These are phyloP conservation scores for Aphaenogaster floridana DNA, from an alignment of 1,140 invertebrate species.

Conservation along the genomic window DNA sequence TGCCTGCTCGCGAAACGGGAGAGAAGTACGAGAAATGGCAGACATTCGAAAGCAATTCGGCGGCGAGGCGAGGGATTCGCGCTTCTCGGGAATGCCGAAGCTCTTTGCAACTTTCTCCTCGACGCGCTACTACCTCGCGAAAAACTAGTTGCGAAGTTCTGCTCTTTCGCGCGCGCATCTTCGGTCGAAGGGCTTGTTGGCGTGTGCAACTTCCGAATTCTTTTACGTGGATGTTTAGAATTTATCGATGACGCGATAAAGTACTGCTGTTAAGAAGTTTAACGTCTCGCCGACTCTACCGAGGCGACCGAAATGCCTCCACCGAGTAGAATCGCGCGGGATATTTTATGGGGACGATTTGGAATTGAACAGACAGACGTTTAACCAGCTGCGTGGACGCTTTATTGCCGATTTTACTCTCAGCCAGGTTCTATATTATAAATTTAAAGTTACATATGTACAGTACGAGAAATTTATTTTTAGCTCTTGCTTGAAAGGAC, in stretches of 20 bases:
- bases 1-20: slow-evolving; percentile 32
- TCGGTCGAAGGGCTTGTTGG: slow-evolving; percentile 57
- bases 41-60: slow-evolving; percentile 60
- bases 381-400: slow-evolving; percentile 2
- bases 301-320: slow-evolving; percentile 28
- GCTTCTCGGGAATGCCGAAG: slow-evolving; percentile 31
- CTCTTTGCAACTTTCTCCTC: slow-evolving; percentile 56
- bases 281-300: slow-evolving; percentile 53
- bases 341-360: slow-evolving; percentile 41
- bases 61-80: slow-evolving; percentile 22
- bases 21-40: slow-evolving; percentile 62
- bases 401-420: not conserved
- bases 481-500: not conserved
- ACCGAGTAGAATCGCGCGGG: slow-evolving; percentile 4
- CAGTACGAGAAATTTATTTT: not conserved
- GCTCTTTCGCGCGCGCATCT: slow-evolving; percentile 3
- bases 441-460: not conserved
- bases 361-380: slow-evolving; percentile 1
- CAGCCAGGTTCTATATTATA: not conserved
- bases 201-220: slow-evolving; percentile 66
- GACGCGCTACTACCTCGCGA: slow-evolving; percentile 31
- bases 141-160: slow-evolving; percentile 70
- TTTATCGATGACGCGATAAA: slow-evolving; percentile 75
- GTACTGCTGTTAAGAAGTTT: slow-evolving; percentile 64
- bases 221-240: slow-evolving; percentile 70